Evolutionary conservation across 2,113 vertebrate genomes (phyloP), one percentile per base, ranked within the genome.

Genomic region (Cyrtonyx montezumae): DNA sequence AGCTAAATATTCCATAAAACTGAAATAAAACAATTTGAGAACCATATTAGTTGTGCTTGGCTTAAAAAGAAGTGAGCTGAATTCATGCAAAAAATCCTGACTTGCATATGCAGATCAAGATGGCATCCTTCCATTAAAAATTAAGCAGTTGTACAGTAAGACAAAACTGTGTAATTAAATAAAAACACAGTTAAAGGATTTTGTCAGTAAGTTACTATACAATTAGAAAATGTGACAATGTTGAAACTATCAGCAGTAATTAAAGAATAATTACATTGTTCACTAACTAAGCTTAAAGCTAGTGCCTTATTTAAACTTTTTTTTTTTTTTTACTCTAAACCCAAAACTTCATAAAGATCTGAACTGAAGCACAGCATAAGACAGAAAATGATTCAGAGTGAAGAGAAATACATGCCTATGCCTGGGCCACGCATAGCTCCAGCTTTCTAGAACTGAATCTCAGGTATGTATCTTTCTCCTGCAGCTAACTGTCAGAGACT

Each of bases 401-500:
- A 82, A 84, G 19, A 87, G 70, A 93, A 95, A 94, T 42, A 79
- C 58, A 78, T 37, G 63, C 43, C 43, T 67, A 13, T 59, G 77
- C 59, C 80, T 69, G 67, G 82, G 90, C 58, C 45, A 76, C 0
- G 8, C 83, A 55, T 30, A 85, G 32, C 68, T 89, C 61, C 84
- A 92, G 79, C 40, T 93, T 92, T 92, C 82, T 87, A 87, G 66
- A 94, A 84, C 23, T 20, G 21, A 93, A 71, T 40, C 75, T 92
- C 94, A 95, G 91, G 87, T 96, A 94, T 91, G 67, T 81, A 59
- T 76, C 91, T 56, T 84, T 51, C 45, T 86, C 26, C 49, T 68
- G 16, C 46, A 73, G 66, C 58, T 89, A 70, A 66, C 78, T 76
- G 63, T 80, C 63, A 87, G 43, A 88, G 92, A 79, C 49, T 65